Evolutionary conservation across 2,888 invertebrate species (phyloP).

Genomic region (Thecocarcelia acutangulata): DNA sequence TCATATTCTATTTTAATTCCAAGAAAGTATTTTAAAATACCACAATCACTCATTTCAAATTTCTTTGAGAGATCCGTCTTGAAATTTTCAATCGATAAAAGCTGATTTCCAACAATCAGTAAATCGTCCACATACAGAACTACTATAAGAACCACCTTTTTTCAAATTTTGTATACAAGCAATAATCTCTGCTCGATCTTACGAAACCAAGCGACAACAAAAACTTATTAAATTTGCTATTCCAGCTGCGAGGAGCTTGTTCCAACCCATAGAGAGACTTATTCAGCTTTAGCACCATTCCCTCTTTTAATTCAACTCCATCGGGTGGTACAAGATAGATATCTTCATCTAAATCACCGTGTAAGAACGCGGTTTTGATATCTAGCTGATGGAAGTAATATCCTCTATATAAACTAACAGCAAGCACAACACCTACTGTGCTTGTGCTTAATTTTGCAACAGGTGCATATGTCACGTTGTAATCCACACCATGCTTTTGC

Average conservation of each 20-base stretch:
- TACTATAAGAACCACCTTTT: too few relatives aligned
- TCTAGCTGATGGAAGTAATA: conserved; percentile 26
- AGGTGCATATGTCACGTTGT: conserved; percentile 19
- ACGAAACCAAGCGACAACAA: conserved; percentile 20
- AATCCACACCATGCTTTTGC: conserved; percentile 10
- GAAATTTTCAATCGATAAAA: conserved; percentile 11
- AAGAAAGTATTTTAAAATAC: conserved; percentile 15
- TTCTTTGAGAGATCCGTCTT: too few relatives aligned
- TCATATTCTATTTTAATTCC: conserved; percentile 44
- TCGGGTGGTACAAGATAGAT: conserved; percentile 24
- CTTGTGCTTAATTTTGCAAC: conserved; percentile 13
- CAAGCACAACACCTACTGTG: conserved; percentile 17
- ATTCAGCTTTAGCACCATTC: conserved; percentile 8
- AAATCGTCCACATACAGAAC: conserved; percentile 25
- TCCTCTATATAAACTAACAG: conserved; percentile 3
- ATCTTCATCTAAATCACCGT: conserved; percentile 9
- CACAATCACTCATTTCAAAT: conserved; percentile 51
- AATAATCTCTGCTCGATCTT: conserved; percentile 30
- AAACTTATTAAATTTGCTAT: conserved; percentile 4
- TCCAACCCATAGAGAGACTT: conserved; percentile 33
- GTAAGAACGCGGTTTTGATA: too few relatives aligned
- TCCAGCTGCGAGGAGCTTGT: conserved; percentile 20
- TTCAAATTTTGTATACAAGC: conserved; percentile 6
- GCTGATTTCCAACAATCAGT: conserved; percentile 36
- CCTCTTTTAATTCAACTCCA: conserved; percentile 2